These are phyloP conservation scores for Platysteira castanea DNA, from an alignment of 2,113 vertebrate species.

Conservation along the genomic window DNA sequence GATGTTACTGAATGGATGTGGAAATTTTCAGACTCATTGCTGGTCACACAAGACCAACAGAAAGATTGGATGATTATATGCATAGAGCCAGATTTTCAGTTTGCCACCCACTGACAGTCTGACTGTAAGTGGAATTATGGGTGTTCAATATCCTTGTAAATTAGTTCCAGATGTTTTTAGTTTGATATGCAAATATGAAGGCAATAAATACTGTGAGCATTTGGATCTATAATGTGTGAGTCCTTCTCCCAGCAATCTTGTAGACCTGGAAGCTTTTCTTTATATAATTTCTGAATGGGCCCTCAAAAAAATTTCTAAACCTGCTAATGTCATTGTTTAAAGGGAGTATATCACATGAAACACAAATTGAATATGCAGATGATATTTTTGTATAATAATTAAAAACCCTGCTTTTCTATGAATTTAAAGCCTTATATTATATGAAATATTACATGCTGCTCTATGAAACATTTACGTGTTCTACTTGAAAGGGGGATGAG, in stretches of 20 bases:
- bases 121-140: not conserved
- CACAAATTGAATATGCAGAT: not conserved
- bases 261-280: not conserved
- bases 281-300: not conserved
- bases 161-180: not conserved
- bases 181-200: slow-evolving; percentile 9
- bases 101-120: not conserved
- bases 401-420: not conserved
- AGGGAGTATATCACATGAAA: not conserved
- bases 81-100: not conserved
- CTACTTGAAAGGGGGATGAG: not conserved
- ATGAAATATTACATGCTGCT: not conserved
- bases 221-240: not conserved
- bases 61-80: not conserved
- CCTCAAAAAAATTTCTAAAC: not conserved
- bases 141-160: not conserved
- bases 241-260: not conserved
- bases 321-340: not conserved
- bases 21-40: not conserved
- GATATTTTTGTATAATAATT: not conserved
- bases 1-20: not conserved
- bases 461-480: not conserved
- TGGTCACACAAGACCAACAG: not conserved
- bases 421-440: not conserved
- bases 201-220: not conserved